phyloP scores from a whole-genome alignment of 2,888 invertebrate species.

The Mimachlamys varia region DNA sequence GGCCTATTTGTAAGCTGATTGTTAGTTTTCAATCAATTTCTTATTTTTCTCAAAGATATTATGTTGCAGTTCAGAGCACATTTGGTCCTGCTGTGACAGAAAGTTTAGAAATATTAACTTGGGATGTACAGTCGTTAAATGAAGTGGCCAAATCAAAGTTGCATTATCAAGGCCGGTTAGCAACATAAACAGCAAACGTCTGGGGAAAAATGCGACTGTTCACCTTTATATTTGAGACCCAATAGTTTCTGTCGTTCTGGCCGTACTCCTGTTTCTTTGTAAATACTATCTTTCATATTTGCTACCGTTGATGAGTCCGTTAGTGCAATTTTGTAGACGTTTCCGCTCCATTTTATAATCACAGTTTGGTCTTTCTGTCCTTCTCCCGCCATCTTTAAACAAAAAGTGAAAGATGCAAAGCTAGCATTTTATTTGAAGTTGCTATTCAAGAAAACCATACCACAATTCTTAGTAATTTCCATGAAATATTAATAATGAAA shows the following conservation, averaged over 20 bases:
- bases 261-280: slow-evolving; percentile 93
- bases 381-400: slow-evolving; percentile 53
- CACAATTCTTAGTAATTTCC: background rate
- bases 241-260: slow-evolving; percentile 96
- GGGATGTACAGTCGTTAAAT: too few relatives aligned
- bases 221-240: slow-evolving; percentile 96
- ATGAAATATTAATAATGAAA: background rate
- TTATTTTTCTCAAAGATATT: too few relatives aligned
- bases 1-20: too few relatives aligned
- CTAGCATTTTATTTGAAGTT: background rate
- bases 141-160: too few relatives aligned
- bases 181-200: background rate
- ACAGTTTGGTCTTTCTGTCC: slow-evolving; percentile 77
- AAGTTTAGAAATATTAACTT: too few relatives aligned
- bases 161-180: too few relatives aligned
- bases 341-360: slow-evolving; percentile 96
- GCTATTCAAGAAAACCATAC: background rate
- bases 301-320: slow-evolving; percentile 90
- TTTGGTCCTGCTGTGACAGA: too few relatives aligned
- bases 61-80: too few relatives aligned
- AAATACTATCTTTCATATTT: slow-evolving; percentile 92
- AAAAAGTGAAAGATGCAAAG: slow-evolving; percentile 13
- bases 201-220: background rate
- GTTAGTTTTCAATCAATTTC: too few relatives aligned
- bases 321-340: slow-evolving; percentile 91